Base-by-base conservation (phyloP, 1,140 invertebrate genomes). In the Calosoma granatense region DNA sequence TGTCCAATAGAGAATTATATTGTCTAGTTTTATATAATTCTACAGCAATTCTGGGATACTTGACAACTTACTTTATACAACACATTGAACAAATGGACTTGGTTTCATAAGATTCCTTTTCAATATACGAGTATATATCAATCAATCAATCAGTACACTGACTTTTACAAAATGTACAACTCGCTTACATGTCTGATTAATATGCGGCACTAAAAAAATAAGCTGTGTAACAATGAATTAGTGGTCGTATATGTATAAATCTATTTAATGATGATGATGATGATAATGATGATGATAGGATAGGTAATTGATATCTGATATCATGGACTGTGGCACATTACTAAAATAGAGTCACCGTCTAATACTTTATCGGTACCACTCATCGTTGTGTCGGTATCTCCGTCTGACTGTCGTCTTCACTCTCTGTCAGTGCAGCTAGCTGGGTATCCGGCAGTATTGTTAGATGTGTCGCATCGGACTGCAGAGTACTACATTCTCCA, bases 401-500 rank as follows among this genome's bases (percentile, higher is more conserved):
- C 41, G 59, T 61, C 19, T 62, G 59, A 55, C 68, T 68, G 56
- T 76, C 74, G 53, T 76, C 73, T 57, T 76, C 74, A 54, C 71
- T 73, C 60, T 76, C 75, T 1, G 74, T 72, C 20, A 74, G 64
- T 2, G 69, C 70, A 12, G 72, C 70, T 54, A 76, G 59, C 58
- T 75, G 73, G 22, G 72, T 69, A 63, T 74, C 79, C 3, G 77
- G 77, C 59, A 82, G 72, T 61, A 81, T 85, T 20, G 85, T 87
- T 9, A 86, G 76, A 65, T 84, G 81, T 1, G 82, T 85, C 1
- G 81, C 79, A 71, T 89, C 86, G 39, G 84, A 85, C 66, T 86
- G 83, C 53, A 87, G 75, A 0, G 85, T 87, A 62, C 83, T 86
- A 62, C 83, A 86, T 72, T 86, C 86, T 58, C 83, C 80, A 54